Base-by-base conservation (phyloP, 2,888 invertebrate genomes). In the Gortyna flavago region DNA sequence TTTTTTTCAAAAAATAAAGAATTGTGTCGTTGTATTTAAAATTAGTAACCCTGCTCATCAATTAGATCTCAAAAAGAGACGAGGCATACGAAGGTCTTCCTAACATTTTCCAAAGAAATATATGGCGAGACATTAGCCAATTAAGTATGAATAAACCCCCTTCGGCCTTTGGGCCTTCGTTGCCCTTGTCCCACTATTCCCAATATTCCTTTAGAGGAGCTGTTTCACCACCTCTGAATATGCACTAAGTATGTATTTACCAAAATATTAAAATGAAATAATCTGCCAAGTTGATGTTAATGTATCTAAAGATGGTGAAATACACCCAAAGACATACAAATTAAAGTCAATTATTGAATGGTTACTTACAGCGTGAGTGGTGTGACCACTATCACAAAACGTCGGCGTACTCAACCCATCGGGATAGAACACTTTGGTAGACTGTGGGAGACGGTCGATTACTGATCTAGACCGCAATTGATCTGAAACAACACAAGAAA, bases 371-470 rank as follows among this genome's bases (percentile, higher is more conserved):
- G 96, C 95, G 95, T 96, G 92, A 92, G 96, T 96, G 96, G 96
- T 94, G 93, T 92, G 92, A 94, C 96, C 96, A 96, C 96, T 95
- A 95, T 94, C 95, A 96, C 96, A 92, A 88, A 89, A 87, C 87
- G 92, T 94, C 90, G 95, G 95, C 96, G 96, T 96, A 91, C 96
- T 96, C 96, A 96, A 96, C 96, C 96, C 96, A 96, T 96, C 95
- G 94, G 96, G 95, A 96, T 92, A 88, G 93, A 87, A 92, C 88
- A 87, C 94, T 94, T 90, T 89, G 88, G 88, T 87, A 87, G 90
- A 92, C 94, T 91, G 92, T 92, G 93, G 92, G 91, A 91, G 91
- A 94, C 93, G 94, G 93, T 93, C 92, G 92, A 92, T 89, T 86
- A 85, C 88, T 92, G 92, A 92, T 93, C 93, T 96, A 96, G 93